Evolutionary conservation across 2,888 invertebrate species (phyloP).

Genomic region (Drosophila meridiana): DNA sequence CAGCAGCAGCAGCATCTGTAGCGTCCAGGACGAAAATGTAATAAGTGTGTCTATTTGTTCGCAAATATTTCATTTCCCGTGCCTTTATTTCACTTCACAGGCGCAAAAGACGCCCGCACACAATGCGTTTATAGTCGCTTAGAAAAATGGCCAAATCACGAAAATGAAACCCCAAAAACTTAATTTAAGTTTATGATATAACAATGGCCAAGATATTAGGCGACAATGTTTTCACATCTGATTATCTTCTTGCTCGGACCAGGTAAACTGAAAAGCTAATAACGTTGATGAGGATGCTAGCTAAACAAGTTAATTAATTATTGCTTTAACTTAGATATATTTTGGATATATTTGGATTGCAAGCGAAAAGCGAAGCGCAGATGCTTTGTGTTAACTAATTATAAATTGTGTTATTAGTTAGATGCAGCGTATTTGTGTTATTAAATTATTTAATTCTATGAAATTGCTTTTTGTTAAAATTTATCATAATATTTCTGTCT

Average conservation of each 20-base stretch:
- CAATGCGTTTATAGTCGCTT: slow-evolving; percentile 26
- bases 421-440: background rate
- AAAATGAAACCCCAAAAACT: slow-evolving; percentile 41
- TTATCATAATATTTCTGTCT: too few relatives aligned
- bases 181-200: slow-evolving; percentile 55
- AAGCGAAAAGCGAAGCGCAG: too few relatives aligned
- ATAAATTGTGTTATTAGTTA: too few relatives aligned
- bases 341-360: background rate
- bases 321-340: background rate
- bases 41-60: slow-evolving; percentile 82
- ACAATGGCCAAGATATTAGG: slow-evolving; percentile 45
- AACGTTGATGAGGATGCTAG: slow-evolving; percentile 6
- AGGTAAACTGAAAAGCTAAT: slow-evolving; percentile 3
- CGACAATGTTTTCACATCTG: slow-evolving; percentile 15
- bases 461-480: too few relatives aligned
- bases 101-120: slow-evolving; percentile 46
- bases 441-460: too few relatives aligned
- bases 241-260: slow-evolving; percentile 1
- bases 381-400: background rate
- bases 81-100: slow-evolving; percentile 55
- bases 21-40: slow-evolving; percentile 67
- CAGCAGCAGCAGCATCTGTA: slow-evolving; percentile 2
- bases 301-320: slow-evolving; percentile 1
- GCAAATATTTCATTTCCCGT: slow-evolving; percentile 81
- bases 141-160: slow-evolving; percentile 37